Conservation (phyloP, 2,113 vertebrate genomes). For the Lates calcarifer region DNA sequence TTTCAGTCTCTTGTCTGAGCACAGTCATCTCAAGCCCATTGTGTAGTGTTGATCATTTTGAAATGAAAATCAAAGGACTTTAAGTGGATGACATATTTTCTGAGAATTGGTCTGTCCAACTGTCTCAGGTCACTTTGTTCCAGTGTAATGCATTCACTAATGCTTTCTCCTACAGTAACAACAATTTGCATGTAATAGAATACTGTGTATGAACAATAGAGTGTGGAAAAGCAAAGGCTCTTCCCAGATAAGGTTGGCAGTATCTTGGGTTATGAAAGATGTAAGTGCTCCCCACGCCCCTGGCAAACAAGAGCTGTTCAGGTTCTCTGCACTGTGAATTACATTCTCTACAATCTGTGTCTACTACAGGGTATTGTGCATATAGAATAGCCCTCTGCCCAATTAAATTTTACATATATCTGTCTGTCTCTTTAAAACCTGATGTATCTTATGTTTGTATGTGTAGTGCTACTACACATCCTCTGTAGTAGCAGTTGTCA, state of each 20-base stretch:
- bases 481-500: neutral
- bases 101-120: neutral
- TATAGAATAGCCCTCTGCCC: neutral
- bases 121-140: neutral
- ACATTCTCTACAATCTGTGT: no score
- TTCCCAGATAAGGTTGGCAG: neutral
- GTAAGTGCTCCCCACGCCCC: neutral
- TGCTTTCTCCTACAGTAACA: neutral
- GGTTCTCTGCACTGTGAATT: no score
- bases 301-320: neutral
- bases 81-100: neutral
- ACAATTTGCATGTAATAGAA: neutral
- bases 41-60: neutral
- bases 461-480: neutral
- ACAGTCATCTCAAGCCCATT: slow-evolving; percentile 10
- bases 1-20: neutral
- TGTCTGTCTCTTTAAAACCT: neutral
- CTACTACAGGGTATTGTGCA: neutral
- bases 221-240: neutral
- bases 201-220: neutral
- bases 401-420: neutral
- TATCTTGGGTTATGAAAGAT: neutral
- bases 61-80: slow-evolving; percentile 1
- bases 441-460: neutral
- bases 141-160: neutral